Evolutionary conservation across 2,888 invertebrate species (phyloP).

Genomic region (Himalopsyche anomala): DNA sequence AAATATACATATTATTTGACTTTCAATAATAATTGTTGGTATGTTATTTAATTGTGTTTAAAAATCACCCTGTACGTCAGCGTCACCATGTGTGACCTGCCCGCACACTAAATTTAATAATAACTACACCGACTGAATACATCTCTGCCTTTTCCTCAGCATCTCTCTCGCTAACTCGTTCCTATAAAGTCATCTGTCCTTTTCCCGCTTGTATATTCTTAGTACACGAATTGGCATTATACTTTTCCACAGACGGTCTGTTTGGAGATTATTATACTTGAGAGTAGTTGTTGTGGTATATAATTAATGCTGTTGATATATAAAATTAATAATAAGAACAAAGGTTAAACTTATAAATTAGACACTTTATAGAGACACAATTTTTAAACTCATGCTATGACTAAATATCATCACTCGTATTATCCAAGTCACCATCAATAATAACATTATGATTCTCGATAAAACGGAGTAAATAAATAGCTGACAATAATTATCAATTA

Average conservation of each 20-base stretch:
- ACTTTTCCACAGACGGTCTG: conserved; percentile 16
- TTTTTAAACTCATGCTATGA: no score
- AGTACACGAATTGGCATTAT: conserved; percentile 29
- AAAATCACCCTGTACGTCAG: conserved; percentile 4
- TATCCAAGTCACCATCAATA: no score
- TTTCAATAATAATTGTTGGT: no score
- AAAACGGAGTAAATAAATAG: no score
- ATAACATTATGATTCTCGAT: no score
- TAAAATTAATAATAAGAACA: no score
- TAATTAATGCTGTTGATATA: no score
- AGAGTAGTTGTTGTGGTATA: background rate
- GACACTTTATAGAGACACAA: no score
- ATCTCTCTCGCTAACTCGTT: background rate
- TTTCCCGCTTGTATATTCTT: background rate
- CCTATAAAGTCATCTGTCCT: background rate
- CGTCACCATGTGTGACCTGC: conserved; percentile 61
- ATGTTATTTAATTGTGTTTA: background rate
- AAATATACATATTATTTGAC: no score
- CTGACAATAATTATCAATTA: no score
- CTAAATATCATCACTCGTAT: no score
- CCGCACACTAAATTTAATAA: conserved; percentile 61
- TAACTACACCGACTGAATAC: conserved; percentile 60
- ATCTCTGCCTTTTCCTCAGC: conserved; percentile 35
- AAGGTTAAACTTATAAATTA: no score
- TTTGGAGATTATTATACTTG: conserved; percentile 4